Evolutionary conservation across 2,797 vertebrate species (phyloP), one percentile per base, ranked within the genome.

Genomic region (Acipenser oxyrinchus): DNA sequence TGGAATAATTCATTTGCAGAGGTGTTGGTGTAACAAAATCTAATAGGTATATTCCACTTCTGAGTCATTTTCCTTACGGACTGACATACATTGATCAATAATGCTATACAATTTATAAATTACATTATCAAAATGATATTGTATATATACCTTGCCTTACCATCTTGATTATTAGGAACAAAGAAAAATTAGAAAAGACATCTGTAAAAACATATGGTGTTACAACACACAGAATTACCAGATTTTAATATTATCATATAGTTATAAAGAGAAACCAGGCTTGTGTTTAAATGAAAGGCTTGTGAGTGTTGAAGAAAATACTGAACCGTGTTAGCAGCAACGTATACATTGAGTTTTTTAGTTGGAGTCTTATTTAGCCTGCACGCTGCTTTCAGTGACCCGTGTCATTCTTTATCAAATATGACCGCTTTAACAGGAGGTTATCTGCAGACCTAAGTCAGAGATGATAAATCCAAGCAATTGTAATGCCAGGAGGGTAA

Each of bases 1-100:
- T 78, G 78, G 77, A 77, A 77, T 86, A 78, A 82, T 85, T 86
- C 77, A 84, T 85, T 81, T 86, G 80, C 83, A 82, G 76, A 77
- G 79, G 76, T 73, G 73, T 75, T 79, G 83, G 80, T 79, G 71
- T 81, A 83, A 84, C 79, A 82, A 80, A 78, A 81, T 81, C 64
- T 71, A 65, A 70, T 67, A 70, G 74, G 69, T 58, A 65, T 48
- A 48, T 37, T 37, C 23, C 23, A 3, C 23, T 3, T 55, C 57
- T 69, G 65, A 59, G 50, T 59, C 23, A 48, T 51, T 59, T 72
- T 58, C 61, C 63, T 59, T 65, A 63, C 64, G 66, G 70, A 61
- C 52, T 60, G 15, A 6, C 18, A 13, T 61, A 49, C 52, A 57
- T 12, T 49, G 23, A 48, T 66, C 64, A 70, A 57, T 23, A 62